A percentile compares a stretch with the other conserved stretches of the same genome.
Evolutionary conservation across 2,113 vertebrate species (phyloP).

Genomic region (Syngnathus scovelli): DNA sequence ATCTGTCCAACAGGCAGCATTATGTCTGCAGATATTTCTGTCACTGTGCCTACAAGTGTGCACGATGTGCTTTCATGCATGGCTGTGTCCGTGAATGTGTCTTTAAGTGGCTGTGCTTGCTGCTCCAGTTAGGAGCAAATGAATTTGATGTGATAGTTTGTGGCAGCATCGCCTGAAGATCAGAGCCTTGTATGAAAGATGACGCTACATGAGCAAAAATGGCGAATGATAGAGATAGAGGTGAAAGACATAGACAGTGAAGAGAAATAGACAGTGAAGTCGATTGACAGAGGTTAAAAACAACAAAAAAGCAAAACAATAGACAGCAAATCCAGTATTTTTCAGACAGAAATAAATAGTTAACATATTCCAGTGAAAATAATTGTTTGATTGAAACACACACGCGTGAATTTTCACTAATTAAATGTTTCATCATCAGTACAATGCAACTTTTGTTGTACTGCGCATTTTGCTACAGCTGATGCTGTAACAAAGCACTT

Average conservation of each 20-base stretch:
- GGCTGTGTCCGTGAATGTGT: neutral
- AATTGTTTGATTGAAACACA: neutral
- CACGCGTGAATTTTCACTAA: too few relatives aligned
- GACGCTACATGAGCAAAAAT: constrained; percentile 65
- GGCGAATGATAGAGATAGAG: neutral
- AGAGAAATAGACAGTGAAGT: constrained; percentile 1
- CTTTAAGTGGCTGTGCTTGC: constrained; percentile 21
- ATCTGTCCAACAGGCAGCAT: constrained; percentile 8
- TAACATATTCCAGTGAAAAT: neutral
- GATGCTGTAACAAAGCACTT: too few relatives aligned
- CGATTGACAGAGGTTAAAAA: constrained; percentile 10
- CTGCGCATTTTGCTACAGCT: too few relatives aligned
- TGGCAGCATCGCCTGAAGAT: constrained; percentile 57
- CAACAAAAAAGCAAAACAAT: neutral
- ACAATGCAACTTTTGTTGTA: too few relatives aligned
- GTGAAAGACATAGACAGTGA: neutral
- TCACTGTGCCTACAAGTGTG: neutral
- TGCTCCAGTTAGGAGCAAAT: constrained; percentile 53
- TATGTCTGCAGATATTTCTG: constrained; percentile 10
- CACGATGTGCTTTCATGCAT: neutral
- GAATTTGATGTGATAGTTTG: constrained; percentile 61
- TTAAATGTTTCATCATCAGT: too few relatives aligned
- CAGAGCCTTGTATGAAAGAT: constrained; percentile 54
- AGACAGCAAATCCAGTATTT: neutral
- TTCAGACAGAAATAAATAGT: neutral